Evolutionary conservation across 1,140 invertebrate genomes (phyloP).

Genomic region (Wasmannia auropunctata): DNA sequence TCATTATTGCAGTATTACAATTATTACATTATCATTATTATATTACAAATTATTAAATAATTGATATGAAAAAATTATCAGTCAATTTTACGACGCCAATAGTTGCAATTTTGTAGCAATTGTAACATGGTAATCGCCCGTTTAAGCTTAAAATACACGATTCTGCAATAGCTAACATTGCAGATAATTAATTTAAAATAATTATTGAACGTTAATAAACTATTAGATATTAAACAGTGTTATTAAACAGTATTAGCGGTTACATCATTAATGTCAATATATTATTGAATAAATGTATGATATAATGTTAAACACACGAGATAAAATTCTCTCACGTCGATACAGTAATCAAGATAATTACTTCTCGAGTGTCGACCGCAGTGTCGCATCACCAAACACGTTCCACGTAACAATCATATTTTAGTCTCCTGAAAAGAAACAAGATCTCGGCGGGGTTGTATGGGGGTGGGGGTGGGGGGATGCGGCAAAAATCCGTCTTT

Average conservation of each 20-base stretch:
- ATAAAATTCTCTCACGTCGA: neutral
- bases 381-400: constrained; percentile 83
- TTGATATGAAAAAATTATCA: neutral
- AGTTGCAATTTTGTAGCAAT: neutral
- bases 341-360: constrained; percentile 11
- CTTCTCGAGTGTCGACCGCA: neutral
- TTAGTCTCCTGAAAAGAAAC: constrained; percentile 79
- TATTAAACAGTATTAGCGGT: neutral
- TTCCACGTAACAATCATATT: constrained; percentile 73
- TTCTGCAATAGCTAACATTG: neutral
- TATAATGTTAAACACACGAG: neutral
- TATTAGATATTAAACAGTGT: neutral
- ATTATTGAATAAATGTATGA: neutral
- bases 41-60: neutral
- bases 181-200: constrained; percentile 14
- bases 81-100: neutral
- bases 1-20: too few species aligned
- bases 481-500: constrained; percentile 80
- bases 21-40: too few species aligned
- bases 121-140: too few species aligned
- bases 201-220: neutral
- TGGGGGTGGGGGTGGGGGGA: constrained; percentile 12
- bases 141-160: neutral
- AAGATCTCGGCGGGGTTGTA: constrained; percentile 62
- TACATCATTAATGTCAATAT: neutral